Conservation (phyloP, 2,888 invertebrate genomes). For the Xanthia icteritia region DNA sequence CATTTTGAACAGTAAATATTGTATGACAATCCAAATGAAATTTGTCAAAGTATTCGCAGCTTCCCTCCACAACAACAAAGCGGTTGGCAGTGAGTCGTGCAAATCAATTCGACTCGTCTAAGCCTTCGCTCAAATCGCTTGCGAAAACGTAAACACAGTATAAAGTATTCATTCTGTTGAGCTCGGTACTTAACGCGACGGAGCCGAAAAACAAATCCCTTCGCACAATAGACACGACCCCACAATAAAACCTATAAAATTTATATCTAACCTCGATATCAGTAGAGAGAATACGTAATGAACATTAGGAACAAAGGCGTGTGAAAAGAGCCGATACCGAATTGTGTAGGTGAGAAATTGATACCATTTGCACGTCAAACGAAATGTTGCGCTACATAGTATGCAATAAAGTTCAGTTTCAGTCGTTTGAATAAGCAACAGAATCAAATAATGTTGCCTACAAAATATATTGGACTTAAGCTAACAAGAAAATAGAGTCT, state of each 20-base stretch:
- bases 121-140: conserved; percentile 63
- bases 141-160: conserved; percentile 71
- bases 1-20: conserved; percentile 48
- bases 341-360: conserved; percentile 85
- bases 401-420: conserved; percentile 69
- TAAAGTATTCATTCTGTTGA: conserved; percentile 75
- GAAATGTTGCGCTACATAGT: conserved; percentile 67
- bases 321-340: conserved; percentile 85
- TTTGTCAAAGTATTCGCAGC: conserved; percentile 40
- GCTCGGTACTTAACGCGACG: conserved; percentile 69
- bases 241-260: conserved; percentile 86
- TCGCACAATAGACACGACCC: conserved; percentile 77
- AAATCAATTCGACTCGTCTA: conserved; percentile 63
- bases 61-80: conserved; percentile 45
- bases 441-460: conserved; percentile 71
- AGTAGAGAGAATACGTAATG: conserved; percentile 88
- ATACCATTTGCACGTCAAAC: conserved; percentile 63
- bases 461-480: conserved; percentile 68
- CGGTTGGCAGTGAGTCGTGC: conserved; percentile 54
- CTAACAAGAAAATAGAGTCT: conserved; percentile 55
- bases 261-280: conserved; percentile 86
- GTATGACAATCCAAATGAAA: conserved; percentile 53
- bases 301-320: conserved; percentile 88
- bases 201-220: conserved; percentile 77
- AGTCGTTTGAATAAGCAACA: conserved; percentile 56